These are phyloP conservation scores for Drosophila mulleri DNA, from an alignment of 2,888 invertebrate genomes.

Conservation along the genomic window DNA sequence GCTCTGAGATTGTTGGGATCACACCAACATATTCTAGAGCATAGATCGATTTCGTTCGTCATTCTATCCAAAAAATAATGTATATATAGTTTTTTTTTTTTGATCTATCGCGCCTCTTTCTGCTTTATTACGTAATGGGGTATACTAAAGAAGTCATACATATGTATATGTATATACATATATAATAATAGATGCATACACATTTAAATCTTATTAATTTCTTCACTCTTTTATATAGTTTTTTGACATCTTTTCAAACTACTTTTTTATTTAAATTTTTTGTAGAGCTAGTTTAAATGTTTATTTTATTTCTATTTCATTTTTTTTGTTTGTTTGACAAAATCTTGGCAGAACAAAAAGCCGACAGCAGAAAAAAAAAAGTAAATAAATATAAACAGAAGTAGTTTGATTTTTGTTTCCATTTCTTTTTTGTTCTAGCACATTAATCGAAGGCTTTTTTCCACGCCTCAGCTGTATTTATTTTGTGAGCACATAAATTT, in stretches of 20 bases:
- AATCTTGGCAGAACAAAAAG: background rate
- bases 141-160: background rate
- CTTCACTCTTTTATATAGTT: background rate
- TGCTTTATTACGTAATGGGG: background rate
- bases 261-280: no score
- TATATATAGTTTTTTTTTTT: background rate
- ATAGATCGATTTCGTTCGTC: background rate
- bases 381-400: slow-evolving; percentile 17
- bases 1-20: no score
- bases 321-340: background rate
- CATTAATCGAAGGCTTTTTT: slow-evolving; percentile 26
- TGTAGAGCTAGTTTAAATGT: background rate
- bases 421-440: slow-evolving; percentile 3
- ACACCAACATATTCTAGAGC: no score
- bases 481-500: slow-evolving; percentile 52
- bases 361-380: no score
- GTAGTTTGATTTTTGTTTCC: background rate
- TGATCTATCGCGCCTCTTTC: background rate
- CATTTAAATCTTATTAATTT: background rate
- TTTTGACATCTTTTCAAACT: background rate
- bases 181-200: background rate
- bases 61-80: background rate
- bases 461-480: slow-evolving; percentile 25
- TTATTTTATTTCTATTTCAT: background rate
- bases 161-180: background rate